Base-by-base conservation (phyloP, 2,113 vertebrate genomes). In the Ctenodactylus gundi region DNA sequence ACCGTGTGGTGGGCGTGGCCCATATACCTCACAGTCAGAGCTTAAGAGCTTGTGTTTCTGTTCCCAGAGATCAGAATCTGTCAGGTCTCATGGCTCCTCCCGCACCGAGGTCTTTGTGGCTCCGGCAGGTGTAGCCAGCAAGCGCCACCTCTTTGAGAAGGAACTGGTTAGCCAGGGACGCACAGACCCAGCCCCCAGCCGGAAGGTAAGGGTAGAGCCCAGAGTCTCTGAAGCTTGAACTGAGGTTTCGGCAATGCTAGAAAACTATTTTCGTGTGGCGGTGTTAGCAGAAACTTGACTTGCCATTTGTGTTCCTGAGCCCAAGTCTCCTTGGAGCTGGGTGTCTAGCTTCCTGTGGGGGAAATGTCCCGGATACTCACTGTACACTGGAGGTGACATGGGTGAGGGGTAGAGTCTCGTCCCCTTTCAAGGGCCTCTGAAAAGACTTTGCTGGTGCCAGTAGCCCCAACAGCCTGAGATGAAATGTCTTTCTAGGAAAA, bases 141-240 rank as follows among this genome's bases (percentile, higher is more conserved):
- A 99, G 95, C 98, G 99, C 90, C 98, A 98, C 62, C 97, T 99
- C 67, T 99, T 99, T 92, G 99, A 99, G 88, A 97, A 97, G 64
- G 97, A 97, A 31, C 67, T 92, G 77, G n/a, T 11, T 0, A 72
- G 46, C 49, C 14, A 94, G 68, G 62, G 39, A 60, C 84, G 80
- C 1, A 2, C 49, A 0, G 44, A 76, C 9, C 0, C 81, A 4
- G 64, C 57, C 51, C 53, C 77, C 70, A 9, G 85, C 0, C 0
- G 44, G 36, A 75, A 91, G 97, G 97, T 96, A 57, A 94, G 96
- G 13, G 21, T 20, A 1, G 7, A 31, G n/a, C 39, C 36, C 34
- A 53, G 1, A 31, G 23, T 51, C 34, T 46, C 68, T 3, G 10
- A n/a, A 18, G 18, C 58, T 3, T 0, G 12, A 29, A 25, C 34